Evolutionary conservation across 2,888 invertebrate species (phyloP).

Genomic region (Ernsta delagoae): DNA sequence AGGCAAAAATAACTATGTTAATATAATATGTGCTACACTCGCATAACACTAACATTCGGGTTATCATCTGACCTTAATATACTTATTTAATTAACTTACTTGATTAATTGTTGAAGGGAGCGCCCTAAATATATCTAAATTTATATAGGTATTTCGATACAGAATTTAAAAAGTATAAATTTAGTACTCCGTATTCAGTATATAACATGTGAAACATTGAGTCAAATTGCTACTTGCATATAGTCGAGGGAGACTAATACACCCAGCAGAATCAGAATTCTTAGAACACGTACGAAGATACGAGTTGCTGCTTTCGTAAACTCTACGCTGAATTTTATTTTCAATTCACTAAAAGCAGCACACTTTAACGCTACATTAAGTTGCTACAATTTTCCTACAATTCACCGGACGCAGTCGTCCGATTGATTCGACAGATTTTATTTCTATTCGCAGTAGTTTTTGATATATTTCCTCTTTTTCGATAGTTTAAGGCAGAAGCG

Average conservation of each 20-base stretch:
- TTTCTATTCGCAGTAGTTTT: background rate
- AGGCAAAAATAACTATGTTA: too few relatives aligned
- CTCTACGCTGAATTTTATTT: constrained; percentile 41
- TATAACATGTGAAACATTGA: background rate
- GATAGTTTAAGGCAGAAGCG: too few relatives aligned
- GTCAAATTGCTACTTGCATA: background rate
- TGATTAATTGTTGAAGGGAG: too few relatives aligned
- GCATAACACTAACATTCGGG: too few relatives aligned
- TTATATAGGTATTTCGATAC: too few relatives aligned
- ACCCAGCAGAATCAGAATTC: constrained; percentile 22
- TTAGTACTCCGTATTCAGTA: too few relatives aligned
- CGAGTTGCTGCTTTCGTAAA: constrained; percentile 39
- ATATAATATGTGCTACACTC: too few relatives aligned
- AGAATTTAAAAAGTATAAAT: too few relatives aligned
- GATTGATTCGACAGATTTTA: constrained; percentile 31
- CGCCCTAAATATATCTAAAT: too few relatives aligned
- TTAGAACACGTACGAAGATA: constrained; percentile 37
- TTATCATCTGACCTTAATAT: too few relatives aligned
- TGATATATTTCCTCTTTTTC: too few relatives aligned
- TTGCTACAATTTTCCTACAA: constrained; percentile 32
- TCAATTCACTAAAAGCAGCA: constrained; percentile 49
- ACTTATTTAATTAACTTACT: too few relatives aligned
- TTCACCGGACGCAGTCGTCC: constrained; percentile 13
- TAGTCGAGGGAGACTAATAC: background rate
- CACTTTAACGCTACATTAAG: constrained; percentile 29